Percentiles rank a stretch among this genome's conserved stretches.
These are phyloP conservation scores for Zophobas morio DNA, from an alignment of 1,140 invertebrate genomes.

Conservation along the genomic window DNA sequence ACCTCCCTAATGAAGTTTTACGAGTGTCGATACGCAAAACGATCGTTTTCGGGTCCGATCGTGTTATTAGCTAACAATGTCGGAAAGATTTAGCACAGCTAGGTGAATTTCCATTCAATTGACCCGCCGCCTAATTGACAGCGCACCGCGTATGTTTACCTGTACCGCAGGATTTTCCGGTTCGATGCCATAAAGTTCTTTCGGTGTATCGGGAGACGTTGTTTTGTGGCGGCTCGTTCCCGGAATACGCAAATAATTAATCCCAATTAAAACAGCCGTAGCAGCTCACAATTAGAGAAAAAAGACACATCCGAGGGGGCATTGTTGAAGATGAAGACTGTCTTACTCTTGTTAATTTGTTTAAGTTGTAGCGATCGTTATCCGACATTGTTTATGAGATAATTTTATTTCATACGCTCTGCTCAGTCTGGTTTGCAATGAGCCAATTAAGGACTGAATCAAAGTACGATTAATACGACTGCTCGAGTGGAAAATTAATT, in stretches of 20 bases:
- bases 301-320: neutral
- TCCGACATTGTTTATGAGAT: constrained; percentile 28
- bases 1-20: constrained; percentile 22
- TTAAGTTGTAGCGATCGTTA: constrained; percentile 26
- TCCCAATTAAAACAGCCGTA: neutral
- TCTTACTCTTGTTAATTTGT: constrained; percentile 9
- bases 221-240: neutral
- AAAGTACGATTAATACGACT: constrained; percentile 32
- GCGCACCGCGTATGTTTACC: neutral
- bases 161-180: constrained; percentile 1
- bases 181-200: constrained; percentile 7
- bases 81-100: neutral
- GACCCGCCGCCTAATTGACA: neutral
- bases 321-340: neutral
- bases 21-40: neutral
- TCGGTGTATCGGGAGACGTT: neutral
- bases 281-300: neutral
- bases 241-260: neutral
- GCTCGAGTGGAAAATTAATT: constrained; percentile 39
- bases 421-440: constrained; percentile 21
- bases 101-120: constrained; percentile 5
- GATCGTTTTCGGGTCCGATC: constrained; percentile 3
- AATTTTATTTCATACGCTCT: constrained; percentile 30
- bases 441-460: constrained; percentile 36
- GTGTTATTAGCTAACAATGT: constrained; percentile 9